A percentile compares a stretch with the other conserved stretches of the same genome.
Conservation (phyloP, 2,113 vertebrate genomes). For the Actenoides hombroni region DNA sequence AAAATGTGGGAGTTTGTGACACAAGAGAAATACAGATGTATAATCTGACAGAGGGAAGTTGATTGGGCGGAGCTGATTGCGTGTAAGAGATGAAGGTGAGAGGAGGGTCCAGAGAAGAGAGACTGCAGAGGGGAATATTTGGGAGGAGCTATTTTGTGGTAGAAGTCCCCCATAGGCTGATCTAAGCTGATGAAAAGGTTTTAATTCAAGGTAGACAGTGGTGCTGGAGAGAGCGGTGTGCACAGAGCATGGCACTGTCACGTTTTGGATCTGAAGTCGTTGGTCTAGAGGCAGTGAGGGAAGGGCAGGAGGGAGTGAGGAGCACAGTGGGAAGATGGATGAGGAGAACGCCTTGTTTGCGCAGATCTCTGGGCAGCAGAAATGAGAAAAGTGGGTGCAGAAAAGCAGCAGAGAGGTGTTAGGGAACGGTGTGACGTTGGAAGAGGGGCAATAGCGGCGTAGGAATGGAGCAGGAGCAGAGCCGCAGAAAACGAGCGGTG, state of each 20-base stretch:
- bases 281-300: background rate
- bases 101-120: background rate
- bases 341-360: background rate
- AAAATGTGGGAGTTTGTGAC: background rate
- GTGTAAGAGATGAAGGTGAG: background rate
- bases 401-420: background rate
- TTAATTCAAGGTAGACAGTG: background rate
- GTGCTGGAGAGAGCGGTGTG: background rate
- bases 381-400: background rate
- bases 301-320: background rate
- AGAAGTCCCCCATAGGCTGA: background rate
- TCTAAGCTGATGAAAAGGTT: background rate
- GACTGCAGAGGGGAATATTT: background rate
- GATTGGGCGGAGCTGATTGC: background rate
- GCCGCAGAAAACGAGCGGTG: background rate
- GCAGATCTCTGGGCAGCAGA: rapidly evolving
- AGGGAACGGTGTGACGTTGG: background rate
- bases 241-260: rapidly evolving
- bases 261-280: background rate
- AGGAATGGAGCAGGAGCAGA: background rate
- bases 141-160: background rate
- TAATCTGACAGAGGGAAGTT: background rate
- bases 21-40: background rate
- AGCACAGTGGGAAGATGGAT: no score
- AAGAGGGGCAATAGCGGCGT: background rate